Conservation (phyloP, 2,888 invertebrate species). For the Hyles lineata region DNA sequence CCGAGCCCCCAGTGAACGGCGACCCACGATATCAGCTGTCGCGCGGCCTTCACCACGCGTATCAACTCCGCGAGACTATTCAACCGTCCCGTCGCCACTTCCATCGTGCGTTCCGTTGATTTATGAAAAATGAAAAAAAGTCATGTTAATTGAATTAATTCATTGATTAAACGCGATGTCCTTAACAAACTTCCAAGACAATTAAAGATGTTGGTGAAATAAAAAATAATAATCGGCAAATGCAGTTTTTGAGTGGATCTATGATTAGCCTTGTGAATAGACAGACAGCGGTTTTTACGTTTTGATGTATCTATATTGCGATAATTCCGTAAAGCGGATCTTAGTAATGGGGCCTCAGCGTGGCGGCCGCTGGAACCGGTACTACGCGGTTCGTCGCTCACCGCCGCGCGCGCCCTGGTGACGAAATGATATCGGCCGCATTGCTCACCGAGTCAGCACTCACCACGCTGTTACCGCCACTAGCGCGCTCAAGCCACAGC, state of each 20-base stretch:
- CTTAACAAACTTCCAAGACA: no score
- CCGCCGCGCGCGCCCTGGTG: constrained; percentile 43
- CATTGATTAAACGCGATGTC: no score
- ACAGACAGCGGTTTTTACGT: neutral
- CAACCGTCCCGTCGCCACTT: neutral
- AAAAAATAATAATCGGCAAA: no score
- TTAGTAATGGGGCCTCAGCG: constrained; percentile 43
- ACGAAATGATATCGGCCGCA: constrained; percentile 53
- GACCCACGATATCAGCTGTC: constrained; percentile 65
- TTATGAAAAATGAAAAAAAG: neutral
- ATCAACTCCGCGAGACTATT: constrained; percentile 26
- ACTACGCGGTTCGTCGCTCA: constrained; percentile 60
- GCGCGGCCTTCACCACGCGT: constrained; percentile 48
- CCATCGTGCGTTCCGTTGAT: neutral
- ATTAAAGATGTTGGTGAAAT: no score
- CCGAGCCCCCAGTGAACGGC: constrained; percentile 72
- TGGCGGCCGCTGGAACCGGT: constrained; percentile 52
- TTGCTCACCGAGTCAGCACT: constrained; percentile 34
- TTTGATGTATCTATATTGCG: neutral
- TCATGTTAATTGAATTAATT: no score
- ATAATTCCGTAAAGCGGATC: constrained; percentile 32
- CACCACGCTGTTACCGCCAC: neutral
- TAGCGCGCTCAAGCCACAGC: neutral
- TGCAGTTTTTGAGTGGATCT: no score
- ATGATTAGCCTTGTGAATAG: neutral